Conservation (phyloP, 2,797 vertebrate genomes). For the Tauraco hartlaubi region DNA sequence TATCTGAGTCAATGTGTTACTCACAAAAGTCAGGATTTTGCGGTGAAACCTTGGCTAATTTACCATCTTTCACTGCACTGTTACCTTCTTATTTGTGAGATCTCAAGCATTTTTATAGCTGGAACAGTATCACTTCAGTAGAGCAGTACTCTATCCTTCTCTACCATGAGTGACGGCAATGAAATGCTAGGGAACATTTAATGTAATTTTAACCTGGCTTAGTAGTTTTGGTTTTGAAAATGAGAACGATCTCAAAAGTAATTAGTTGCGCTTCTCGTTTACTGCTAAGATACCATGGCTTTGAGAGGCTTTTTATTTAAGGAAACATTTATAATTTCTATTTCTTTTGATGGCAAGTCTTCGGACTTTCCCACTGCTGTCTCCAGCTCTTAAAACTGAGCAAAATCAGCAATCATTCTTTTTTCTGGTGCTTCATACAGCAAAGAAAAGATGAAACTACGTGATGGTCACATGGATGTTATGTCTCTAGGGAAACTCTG, state of each 20-base stretch:
- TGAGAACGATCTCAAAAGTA: not conserved
- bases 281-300: not conserved
- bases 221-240: not conserved
- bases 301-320: conserved; percentile 8
- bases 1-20: not conserved
- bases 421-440: not conserved
- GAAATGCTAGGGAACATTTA: not conserved
- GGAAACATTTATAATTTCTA: not conserved
- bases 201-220: not conserved
- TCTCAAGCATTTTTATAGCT: not conserved
- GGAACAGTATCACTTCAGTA: not conserved
- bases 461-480: not conserved
- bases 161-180: not conserved
- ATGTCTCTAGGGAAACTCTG: not conserved
- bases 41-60: not conserved
- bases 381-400: not conserved
- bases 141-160: not conserved
- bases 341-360: not conserved
- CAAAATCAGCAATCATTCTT: not conserved
- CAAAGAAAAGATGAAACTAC: conserved; percentile 11
- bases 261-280: not conserved
- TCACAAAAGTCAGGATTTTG: not conserved
- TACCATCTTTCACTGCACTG: not conserved
- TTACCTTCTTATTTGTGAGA: not conserved
- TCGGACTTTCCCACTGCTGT: not conserved